Conservation (phyloP, 2,113 vertebrate species). For the Gallinago jamesoni region DNA sequence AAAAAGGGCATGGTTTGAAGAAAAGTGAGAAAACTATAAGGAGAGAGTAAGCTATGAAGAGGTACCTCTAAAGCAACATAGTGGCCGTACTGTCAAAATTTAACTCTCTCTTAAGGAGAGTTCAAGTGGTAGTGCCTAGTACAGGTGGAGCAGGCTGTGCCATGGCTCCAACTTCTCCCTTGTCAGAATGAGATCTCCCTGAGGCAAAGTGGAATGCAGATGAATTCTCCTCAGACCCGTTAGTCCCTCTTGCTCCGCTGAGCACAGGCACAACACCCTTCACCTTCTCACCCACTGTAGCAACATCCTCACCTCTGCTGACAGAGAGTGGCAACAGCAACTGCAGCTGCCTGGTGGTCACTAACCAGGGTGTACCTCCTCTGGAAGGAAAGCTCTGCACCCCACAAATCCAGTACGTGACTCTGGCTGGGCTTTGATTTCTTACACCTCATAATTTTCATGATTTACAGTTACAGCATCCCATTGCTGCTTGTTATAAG, state of each 20-base stretch:
- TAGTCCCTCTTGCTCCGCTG: neutral
- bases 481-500: neutral
- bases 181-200: fast-evolving
- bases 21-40: neutral
- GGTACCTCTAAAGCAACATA: neutral
- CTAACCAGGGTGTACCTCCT: fast-evolving
- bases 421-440: neutral
- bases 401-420: fast-evolving
- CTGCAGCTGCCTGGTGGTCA: fast-evolving
- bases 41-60: neutral
- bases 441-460: neutral
- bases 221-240: neutral
- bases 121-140: neutral
- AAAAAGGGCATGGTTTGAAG: neutral
- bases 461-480: neutral
- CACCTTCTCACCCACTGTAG: neutral
- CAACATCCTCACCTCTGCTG: neutral
- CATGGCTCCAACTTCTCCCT: neutral
- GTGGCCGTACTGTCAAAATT: neutral
- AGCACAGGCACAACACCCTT: fast-evolving
- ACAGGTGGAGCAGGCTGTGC: neutral
- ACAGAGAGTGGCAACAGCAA: neutral
- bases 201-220: neutral
- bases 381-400: neutral
- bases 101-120: neutral